Percentiles rank a stretch among this genome's conserved stretches.
phyloP scores from a whole-genome alignment of 2,888 invertebrate species.

The Polia nebulosa region DNA sequence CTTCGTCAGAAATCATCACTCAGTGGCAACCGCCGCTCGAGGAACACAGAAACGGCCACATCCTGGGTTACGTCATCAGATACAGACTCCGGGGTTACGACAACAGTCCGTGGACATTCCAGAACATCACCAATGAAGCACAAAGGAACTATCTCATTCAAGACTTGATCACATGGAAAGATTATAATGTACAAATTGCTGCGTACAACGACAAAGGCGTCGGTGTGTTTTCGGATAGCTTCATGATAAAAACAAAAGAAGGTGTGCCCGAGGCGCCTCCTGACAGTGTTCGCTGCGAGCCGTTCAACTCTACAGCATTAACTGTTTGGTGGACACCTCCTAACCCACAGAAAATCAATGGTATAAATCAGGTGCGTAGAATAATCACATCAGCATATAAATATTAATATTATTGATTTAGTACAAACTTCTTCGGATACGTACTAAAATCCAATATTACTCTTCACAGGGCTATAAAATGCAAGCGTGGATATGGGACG shows the following conservation, averaged over 20 bases:
- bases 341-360: slow-evolving; percentile 99
- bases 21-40: slow-evolving; percentile 99
- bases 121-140: slow-evolving; percentile 98
- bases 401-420: too few relatives aligned
- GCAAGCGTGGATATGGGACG: slow-evolving; percentile 95
- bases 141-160: slow-evolving; percentile 97
- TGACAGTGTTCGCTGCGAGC: slow-evolving; percentile 94
- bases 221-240: slow-evolving; percentile 97
- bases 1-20: slow-evolving; percentile 98
- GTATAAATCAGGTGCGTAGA: slow-evolving; percentile 96
- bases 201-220: slow-evolving; percentile 99
- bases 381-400: not conserved
- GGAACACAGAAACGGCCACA: slow-evolving; percentile 98
- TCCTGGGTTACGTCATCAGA: slow-evolving; percentile 97
- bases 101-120: slow-evolving; percentile 97
- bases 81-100: slow-evolving; percentile 98
- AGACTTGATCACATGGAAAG: slow-evolving; percentile 99
- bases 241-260: slow-evolving; percentile 98
- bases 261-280: slow-evolving; percentile 98
- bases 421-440: not conserved
- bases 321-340: slow-evolving; percentile 98
- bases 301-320: slow-evolving; percentile 96
- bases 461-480: slow-evolving; percentile 94
- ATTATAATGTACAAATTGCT: slow-evolving; percentile 98
- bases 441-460: not conserved